Evolutionary conservation across 2,113 vertebrate genomes (phyloP).

Genomic region (Pteropus alecto): DNA sequence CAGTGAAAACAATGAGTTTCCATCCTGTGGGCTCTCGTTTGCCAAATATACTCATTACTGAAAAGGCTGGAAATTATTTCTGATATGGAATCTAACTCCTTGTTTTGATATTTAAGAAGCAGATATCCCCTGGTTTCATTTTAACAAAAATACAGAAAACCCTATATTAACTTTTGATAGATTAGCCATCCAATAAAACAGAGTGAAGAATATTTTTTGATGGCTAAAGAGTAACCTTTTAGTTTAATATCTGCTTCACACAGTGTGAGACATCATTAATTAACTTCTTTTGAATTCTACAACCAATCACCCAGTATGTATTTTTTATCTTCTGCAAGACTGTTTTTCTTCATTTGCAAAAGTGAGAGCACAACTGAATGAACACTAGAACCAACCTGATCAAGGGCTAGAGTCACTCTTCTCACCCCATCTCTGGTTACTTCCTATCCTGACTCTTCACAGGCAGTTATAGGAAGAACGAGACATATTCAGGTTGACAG

Average conservation of each 20-base stretch:
- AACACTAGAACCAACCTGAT: not conserved
- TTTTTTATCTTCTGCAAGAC: not conserved
- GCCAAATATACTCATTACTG: not conserved
- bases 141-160: not conserved
- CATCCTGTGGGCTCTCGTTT: not conserved
- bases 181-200: not conserved
- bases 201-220: not conserved
- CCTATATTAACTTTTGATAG: not conserved
- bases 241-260: conserved; percentile 32
- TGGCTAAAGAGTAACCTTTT: conserved; percentile 22
- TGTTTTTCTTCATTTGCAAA: not conserved
- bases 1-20: not conserved
- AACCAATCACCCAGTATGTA: not conserved
- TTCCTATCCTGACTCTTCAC: no score
- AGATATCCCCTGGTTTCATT: not conserved
- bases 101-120: not conserved
- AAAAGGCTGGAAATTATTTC: not conserved
- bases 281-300: conserved; percentile 4
- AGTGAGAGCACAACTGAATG: not conserved
- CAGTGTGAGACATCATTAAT: conserved; percentile 46
- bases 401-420: not conserved
- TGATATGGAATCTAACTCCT: not conserved
- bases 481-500: not conserved
- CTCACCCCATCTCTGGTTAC: not conserved
- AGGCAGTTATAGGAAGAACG: rapidly evolving